These are phyloP conservation scores for Yponomeuta cagnagella DNA, from an alignment of 2,888 invertebrate genomes.

Conservation along the genomic window DNA sequence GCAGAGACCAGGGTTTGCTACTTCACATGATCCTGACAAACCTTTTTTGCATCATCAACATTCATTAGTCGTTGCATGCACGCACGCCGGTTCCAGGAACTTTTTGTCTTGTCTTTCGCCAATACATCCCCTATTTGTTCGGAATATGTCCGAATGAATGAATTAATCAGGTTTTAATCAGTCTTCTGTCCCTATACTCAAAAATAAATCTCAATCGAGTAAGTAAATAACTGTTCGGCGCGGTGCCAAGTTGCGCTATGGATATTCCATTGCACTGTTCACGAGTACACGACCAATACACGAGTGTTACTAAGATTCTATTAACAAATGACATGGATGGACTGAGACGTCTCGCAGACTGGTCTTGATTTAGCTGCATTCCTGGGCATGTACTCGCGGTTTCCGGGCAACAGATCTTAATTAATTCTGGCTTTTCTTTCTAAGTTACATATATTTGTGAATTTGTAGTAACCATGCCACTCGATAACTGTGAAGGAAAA, in stretches of 20 bases:
- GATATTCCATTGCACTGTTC: neutral
- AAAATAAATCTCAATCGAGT: neutral
- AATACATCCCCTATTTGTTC: no score
- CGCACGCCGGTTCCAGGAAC: no score
- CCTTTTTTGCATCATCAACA: no score
- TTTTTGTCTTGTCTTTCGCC: no score
- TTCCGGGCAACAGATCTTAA: no score
- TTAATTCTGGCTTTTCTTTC: no score
- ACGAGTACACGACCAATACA: neutral
- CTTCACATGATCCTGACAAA: no score
- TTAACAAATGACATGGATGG: neutral
- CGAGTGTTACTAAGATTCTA: neutral
- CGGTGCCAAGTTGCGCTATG: neutral
- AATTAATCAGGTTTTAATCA: neutral
- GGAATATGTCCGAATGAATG: neutral
- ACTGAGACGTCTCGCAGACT: neutral
- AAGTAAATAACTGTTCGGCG: neutral
- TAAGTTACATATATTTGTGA: no score
- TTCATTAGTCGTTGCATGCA: no score
- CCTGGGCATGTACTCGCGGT: neutral
- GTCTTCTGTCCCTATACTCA: neutral
- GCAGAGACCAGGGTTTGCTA: no score
- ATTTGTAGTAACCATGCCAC: no score
- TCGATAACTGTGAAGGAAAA: no score
- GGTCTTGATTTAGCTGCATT: neutral